Evolutionary conservation across 2,888 invertebrate species (phyloP).

Genomic region (Erpobdella octoculata): DNA sequence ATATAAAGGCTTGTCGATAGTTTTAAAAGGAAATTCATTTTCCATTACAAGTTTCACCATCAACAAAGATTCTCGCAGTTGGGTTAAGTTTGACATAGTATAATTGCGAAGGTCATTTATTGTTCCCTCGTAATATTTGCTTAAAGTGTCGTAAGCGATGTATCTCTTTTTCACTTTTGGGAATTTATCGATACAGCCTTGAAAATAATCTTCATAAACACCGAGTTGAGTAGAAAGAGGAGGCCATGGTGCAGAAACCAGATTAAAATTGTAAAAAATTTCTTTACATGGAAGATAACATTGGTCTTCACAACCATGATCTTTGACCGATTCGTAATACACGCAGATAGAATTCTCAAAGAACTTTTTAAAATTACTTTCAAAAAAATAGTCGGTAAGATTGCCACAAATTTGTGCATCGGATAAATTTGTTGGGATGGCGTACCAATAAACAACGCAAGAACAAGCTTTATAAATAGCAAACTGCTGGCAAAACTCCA

Average conservation of each 20-base stretch:
- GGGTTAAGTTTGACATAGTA: not conserved
- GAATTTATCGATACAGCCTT: not conserved
- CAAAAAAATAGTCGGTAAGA: not conserved
- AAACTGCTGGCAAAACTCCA: not conserved
- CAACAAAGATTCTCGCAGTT: constrained; percentile 9
- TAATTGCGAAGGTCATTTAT: not conserved
- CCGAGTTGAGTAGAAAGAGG: not conserved
- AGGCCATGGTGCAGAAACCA: constrained; percentile 16
- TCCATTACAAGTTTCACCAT: constrained; percentile 12
- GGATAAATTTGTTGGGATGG: not conserved
- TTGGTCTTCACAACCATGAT: not conserved
- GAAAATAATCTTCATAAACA: constrained; percentile 5
- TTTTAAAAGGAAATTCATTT: not conserved
- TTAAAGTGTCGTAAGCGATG: not conserved
- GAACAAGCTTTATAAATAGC: not conserved
- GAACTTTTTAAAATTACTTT: not conserved
- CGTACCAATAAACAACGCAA: not conserved
- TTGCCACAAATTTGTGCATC: not conserved
- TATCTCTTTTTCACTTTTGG: not conserved
- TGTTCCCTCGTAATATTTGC: not conserved
- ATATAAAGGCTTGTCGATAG: not conserved
- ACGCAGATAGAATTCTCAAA: not conserved
- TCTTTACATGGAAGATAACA: constrained; percentile 14
- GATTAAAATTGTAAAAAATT: not conserved
- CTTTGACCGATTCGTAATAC: not conserved